Percentiles rank a stretch among this genome's conserved stretches.
These are phyloP conservation scores for Blera fallax DNA, from an alignment of 2,888 invertebrate genomes.

Conservation along the genomic window DNA sequence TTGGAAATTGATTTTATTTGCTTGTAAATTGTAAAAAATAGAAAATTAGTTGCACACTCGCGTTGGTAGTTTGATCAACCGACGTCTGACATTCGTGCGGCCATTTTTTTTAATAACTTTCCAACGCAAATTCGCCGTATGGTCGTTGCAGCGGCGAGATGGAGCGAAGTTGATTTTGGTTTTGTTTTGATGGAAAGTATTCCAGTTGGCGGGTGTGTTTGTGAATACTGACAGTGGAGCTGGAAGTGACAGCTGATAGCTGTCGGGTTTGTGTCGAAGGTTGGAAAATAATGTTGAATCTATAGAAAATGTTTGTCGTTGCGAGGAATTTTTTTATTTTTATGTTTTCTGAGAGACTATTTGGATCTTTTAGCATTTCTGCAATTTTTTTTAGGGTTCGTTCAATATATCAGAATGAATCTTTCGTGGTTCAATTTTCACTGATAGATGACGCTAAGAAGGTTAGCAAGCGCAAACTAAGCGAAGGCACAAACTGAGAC, in stretches of 20 bases:
- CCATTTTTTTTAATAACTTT: constrained; percentile 71
- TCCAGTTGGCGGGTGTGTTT: constrained; percentile 34
- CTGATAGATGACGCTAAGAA: background rate
- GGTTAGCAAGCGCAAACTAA: no score
- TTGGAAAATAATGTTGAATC: background rate
- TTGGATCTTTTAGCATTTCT: no score
- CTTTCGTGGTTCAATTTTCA: background rate
- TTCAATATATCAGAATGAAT: no score
- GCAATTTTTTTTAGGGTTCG: no score
- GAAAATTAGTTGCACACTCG: constrained; percentile 45
- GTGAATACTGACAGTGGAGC: background rate
- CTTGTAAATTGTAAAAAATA: constrained; percentile 27
- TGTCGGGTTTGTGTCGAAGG: constrained; percentile 20
- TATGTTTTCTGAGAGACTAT: no score
- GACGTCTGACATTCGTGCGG: constrained; percentile 70
- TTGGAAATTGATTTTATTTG: constrained; percentile 28
- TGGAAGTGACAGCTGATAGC: constrained; percentile 16
- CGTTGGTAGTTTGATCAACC: constrained; percentile 62
- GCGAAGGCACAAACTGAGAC: background rate
- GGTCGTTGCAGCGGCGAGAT: constrained; percentile 28
- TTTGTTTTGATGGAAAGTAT: constrained; percentile 65
- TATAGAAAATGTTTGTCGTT: no score
- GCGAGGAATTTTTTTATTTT: no score
- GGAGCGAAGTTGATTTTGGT: constrained; percentile 4
- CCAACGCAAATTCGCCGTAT: constrained; percentile 40